Evolutionary conservation across 2,888 invertebrate genomes (phyloP).

Genomic region (Tupiocoris notatus): DNA sequence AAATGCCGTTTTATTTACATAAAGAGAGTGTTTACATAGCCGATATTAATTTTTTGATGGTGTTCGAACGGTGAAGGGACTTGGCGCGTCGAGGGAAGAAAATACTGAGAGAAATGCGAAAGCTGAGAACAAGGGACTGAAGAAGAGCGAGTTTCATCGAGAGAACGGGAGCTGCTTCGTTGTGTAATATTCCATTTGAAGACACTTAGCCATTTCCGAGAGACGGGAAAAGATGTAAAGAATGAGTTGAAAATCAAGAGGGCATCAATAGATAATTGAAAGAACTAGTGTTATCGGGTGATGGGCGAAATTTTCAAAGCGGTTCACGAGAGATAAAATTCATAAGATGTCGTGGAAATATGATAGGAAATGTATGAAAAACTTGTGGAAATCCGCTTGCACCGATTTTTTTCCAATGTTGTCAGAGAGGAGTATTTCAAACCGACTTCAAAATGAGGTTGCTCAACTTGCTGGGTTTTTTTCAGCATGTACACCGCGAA

Average conservation of each 20-base stretch:
- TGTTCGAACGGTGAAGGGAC: not conserved
- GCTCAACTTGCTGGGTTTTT: too few relatives aligned
- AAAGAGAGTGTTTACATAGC: constrained; percentile 35
- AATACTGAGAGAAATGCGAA: constrained; percentile 1
- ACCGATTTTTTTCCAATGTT: too few relatives aligned
- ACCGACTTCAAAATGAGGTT: too few relatives aligned
- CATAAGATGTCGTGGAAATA: too few relatives aligned
- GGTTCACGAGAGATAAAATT: too few relatives aligned
- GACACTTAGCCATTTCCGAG: constrained; percentile 16
- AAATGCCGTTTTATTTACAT: constrained; percentile 24
- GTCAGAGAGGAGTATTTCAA: too few relatives aligned
- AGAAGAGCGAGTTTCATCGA: not conserved
- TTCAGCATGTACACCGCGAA: too few relatives aligned
- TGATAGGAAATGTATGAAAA: too few relatives aligned
- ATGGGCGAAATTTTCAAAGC: too few relatives aligned
- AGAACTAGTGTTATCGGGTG: too few relatives aligned
- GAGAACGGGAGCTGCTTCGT: constrained; percentile 10
- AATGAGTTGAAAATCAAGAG: not conserved
- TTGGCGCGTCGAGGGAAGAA: not conserved
- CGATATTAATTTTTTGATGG: constrained; percentile 31
- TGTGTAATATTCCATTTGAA: constrained; percentile 36
- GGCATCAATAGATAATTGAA: too few relatives aligned
- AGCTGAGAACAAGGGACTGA: not conserved
- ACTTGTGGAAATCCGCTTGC: too few relatives aligned
- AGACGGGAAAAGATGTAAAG: not conserved